These are phyloP conservation scores for Leucozona laternaria DNA, from an alignment of 2,888 invertebrate genomes.

Conservation along the genomic window DNA sequence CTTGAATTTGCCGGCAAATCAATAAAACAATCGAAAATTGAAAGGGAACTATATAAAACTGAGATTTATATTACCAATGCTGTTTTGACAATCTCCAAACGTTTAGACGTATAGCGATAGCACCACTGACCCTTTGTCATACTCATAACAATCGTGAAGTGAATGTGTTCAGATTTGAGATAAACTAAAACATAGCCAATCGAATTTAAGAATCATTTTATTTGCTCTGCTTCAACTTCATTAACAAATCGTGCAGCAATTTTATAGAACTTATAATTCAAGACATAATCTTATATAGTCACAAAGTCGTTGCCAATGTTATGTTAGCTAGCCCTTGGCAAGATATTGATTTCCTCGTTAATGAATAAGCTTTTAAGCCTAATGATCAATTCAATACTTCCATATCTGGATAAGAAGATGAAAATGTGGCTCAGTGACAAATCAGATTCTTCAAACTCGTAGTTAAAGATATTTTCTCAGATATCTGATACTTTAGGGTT, in stretches of 20 bases:
- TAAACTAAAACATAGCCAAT: conserved; percentile 3
- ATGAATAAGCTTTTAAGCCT: conserved; percentile 18
- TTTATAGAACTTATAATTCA: neutral
- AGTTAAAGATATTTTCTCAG: neutral
- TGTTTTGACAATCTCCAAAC: neutral
- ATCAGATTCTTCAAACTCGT: neutral
- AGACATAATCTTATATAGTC: conserved; percentile 18
- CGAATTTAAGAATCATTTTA: conserved; percentile 7
- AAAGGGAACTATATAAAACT: neutral
- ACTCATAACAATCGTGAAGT: conserved; percentile 22
- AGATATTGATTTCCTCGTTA: conserved; percentile 19
- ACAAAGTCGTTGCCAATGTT: conserved; percentile 21
- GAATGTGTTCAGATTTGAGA: conserved; percentile 27
- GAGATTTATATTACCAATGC: no score
- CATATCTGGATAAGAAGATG: neutral
- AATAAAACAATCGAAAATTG: neutral
- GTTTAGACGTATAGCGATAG: neutral
- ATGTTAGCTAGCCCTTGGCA: conserved; percentile 23
- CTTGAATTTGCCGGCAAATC: neutral
- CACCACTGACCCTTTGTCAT: conserved; percentile 27
- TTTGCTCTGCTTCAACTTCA: neutral
- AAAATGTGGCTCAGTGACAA: conserved; percentile 29
- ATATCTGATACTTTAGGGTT: neutral
- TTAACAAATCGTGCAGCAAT: conserved; percentile 29
- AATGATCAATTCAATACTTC: neutral